Evolutionary conservation across 2,888 invertebrate genomes (phyloP).

Genomic region (Drosophila fulvimacula): DNA sequence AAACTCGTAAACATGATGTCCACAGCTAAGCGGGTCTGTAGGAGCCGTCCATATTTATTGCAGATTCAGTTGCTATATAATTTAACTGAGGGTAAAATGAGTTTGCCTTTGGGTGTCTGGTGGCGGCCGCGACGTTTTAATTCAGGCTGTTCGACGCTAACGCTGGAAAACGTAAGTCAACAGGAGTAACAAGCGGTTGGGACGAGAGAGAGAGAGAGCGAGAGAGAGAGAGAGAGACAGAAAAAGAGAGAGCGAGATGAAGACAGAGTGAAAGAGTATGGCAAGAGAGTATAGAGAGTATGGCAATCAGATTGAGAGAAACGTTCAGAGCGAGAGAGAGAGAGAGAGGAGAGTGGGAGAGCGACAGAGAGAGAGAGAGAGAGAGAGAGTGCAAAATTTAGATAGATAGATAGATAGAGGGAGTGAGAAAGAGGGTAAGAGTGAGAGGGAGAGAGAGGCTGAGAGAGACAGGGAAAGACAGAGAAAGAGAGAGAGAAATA

Average conservation of each 20-base stretch:
- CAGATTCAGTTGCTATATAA: background rate
- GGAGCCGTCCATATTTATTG: background rate
- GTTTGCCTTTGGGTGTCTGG: background rate
- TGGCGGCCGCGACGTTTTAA: background rate
- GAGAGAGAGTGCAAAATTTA: background rate
- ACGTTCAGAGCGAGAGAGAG: background rate
- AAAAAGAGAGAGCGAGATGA: too few relatives aligned
- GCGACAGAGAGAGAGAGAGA: background rate
- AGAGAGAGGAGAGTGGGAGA: too few relatives aligned
- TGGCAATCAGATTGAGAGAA: background rate
- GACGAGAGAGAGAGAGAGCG: background rate
- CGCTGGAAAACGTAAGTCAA: constrained; percentile 47
- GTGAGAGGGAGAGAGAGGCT: background rate
- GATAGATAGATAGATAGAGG: too few relatives aligned
- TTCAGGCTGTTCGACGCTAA: constrained; percentile 41
- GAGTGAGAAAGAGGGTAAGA: too few relatives aligned
- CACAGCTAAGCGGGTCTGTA: background rate
- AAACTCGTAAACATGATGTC: constrained; percentile 11
- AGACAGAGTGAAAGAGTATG: too few relatives aligned
- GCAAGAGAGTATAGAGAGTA: too few relatives aligned
- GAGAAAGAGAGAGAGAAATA: background rate
- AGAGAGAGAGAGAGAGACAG: background rate
- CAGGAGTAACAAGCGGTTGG: background rate
- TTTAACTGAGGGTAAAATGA: background rate
- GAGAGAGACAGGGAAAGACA: background rate